A percentile compares a stretch with the other conserved stretches of the same genome.
These are phyloP conservation scores for Pterophyllum scalare DNA, from an alignment of 2,113 vertebrate species.

Conservation along the genomic window DNA sequence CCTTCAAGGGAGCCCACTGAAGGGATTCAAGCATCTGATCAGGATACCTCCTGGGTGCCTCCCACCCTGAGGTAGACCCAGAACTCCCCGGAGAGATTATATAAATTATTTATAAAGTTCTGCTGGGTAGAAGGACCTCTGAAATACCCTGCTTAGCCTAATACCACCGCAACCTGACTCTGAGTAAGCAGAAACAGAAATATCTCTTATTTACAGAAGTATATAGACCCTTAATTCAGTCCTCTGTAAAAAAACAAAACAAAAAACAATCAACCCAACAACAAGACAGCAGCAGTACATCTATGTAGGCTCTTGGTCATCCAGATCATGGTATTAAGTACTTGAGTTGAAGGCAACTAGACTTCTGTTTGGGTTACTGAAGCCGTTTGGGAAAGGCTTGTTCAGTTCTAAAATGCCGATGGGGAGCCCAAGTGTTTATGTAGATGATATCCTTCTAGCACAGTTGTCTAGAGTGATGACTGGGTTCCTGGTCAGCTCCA, in stretches of 20 bases:
- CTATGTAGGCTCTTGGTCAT: not conserved
- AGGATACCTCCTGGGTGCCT: too few species aligned
- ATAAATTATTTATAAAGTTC: too few species aligned
- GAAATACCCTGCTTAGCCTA: not conserved
- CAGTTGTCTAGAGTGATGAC: fast-evolving
- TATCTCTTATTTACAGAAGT: not conserved
- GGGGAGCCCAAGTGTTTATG: not conserved
- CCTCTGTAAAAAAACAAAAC: fast-evolving
- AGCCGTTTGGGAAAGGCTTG: too few species aligned
- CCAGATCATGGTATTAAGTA: not conserved
- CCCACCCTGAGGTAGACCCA: too few species aligned
- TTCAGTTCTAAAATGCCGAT: too few species aligned
- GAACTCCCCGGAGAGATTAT: too few species aligned
- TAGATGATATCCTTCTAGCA: not conserved
- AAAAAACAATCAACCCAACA: not conserved
- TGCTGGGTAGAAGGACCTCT: fast-evolving
- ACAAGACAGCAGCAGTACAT: not conserved
- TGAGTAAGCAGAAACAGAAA: not conserved
- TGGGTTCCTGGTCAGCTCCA: fast-evolving
- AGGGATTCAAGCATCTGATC: too few species aligned
- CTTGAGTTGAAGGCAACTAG: not conserved
- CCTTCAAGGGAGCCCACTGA: too few species aligned
- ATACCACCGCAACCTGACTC: not conserved
- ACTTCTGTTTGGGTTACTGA: not conserved
- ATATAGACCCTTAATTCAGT: too few species aligned